A percentile compares a stretch with the other conserved stretches of the same genome.
Evolutionary conservation across 2,113 vertebrate species (phyloP).

Genomic region (Dasyurus viverrinus): DNA sequence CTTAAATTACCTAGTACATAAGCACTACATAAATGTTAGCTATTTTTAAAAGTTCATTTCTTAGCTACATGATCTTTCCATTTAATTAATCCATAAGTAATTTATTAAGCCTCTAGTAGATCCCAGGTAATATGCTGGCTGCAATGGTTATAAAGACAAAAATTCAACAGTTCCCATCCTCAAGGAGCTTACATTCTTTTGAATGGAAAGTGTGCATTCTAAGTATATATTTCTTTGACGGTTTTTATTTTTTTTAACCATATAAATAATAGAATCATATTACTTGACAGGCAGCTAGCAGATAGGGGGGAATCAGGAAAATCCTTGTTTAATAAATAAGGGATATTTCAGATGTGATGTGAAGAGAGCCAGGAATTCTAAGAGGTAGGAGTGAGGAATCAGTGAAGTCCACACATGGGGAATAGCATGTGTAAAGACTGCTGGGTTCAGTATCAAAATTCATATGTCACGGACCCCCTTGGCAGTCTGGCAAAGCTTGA

Average conservation of each 20-base stretch:
- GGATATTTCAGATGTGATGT: neutral
- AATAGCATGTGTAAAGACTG: neutral
- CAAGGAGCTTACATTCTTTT: neutral
- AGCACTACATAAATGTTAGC: neutral
- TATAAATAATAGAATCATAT: neutral
- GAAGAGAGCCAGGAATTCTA: neutral
- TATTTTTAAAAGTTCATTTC: neutral
- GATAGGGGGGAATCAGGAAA: neutral
- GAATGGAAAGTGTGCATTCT: neutral
- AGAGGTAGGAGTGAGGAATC: neutral
- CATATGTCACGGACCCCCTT: neutral
- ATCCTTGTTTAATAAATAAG: neutral
- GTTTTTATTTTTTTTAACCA: no score
- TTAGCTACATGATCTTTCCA: neutral
- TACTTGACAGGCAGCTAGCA: neutral
- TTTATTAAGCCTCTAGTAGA: neutral
- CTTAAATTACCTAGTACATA: neutral
- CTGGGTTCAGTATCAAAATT: neutral
- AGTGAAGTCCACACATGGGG: neutral
- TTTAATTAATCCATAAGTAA: neutral
- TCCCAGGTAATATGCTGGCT: neutral
- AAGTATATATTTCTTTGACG: neutral
- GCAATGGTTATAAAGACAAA: neutral
- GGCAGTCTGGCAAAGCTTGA: neutral
- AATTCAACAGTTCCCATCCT: neutral